These are phyloP conservation scores for Motacilla alba DNA, from an alignment of 2,113 vertebrate species.

Conservation along the genomic window DNA sequence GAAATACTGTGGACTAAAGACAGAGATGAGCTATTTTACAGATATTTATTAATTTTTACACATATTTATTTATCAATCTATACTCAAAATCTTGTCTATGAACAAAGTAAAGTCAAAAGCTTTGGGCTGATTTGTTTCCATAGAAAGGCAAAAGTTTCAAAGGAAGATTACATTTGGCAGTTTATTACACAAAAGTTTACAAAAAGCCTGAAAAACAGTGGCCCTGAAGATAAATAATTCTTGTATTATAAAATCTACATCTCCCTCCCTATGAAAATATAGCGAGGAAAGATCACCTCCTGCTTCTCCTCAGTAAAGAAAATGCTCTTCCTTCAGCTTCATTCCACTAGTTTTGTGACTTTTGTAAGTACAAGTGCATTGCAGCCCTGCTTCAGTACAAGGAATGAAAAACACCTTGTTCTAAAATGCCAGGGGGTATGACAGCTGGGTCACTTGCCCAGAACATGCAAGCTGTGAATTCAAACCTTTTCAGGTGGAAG, in stretches of 20 bases:
- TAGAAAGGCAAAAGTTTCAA: not conserved
- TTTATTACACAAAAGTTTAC: not conserved
- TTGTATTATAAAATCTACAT: not conserved
- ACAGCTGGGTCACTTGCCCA: not conserved
- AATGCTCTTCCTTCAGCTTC: not conserved
- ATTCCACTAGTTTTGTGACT: not conserved
- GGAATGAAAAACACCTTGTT: not conserved
- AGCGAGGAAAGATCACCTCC: not conserved
- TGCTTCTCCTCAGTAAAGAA: not conserved
- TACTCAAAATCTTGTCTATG: not conserved
- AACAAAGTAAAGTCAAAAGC: not conserved
- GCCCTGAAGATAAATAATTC: not conserved
- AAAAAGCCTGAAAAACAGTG: not conserved
- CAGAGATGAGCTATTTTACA: not conserved
- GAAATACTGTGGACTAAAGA: constrained; percentile 91
- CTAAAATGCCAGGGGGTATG: not conserved
- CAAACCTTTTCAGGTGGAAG: not conserved
- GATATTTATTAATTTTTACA: not conserved
- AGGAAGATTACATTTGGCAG: not conserved
- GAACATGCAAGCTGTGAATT: not conserved
- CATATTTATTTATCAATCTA: not conserved
- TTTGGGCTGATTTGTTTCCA: not conserved
- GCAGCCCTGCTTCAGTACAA: not conserved
- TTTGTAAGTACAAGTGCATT: not conserved
- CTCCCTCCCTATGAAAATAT: not conserved